Evolutionary conservation across 2,797 vertebrate genomes (phyloP).

Genomic region (Simalia tracyae): DNA sequence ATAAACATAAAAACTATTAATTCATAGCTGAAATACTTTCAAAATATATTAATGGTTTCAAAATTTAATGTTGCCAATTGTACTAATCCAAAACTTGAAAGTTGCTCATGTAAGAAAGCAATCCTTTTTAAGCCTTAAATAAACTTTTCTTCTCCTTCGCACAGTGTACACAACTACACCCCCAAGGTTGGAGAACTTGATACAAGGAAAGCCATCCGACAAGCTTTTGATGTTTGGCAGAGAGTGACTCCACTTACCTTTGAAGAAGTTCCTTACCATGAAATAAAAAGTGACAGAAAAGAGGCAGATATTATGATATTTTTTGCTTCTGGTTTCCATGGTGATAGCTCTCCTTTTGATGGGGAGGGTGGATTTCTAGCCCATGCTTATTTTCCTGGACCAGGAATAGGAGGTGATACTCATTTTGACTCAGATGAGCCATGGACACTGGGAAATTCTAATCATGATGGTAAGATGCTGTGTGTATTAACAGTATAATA

Average conservation of each 20-base stretch:
- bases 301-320: conserved; percentile 99
- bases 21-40: not conserved
- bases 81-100: not conserved
- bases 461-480: conserved; percentile 86
- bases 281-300: conserved; percentile 94
- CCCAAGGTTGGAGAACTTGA: conserved; percentile 96
- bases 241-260: conserved; percentile 94
- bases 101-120: not conserved
- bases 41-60: not conserved
- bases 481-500: not conserved
- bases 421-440: conserved; percentile 98
- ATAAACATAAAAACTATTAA: not conserved
- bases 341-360: conserved; percentile 96
- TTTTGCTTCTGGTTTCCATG: conserved; percentile 98
- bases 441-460: conserved; percentile 94
- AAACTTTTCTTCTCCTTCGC: conserved; percentile 46
- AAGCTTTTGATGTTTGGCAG: conserved; percentile 98
- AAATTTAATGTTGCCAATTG: not conserved
- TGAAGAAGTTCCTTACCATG: conserved; percentile 91
- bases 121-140: conserved; percentile 3
- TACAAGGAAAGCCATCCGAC: conserved; percentile 91
- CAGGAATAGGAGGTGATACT: conserved; percentile 96
- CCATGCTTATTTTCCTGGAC: conserved; percentile 96
- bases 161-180: conserved; percentile 96
- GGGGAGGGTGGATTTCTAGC: conserved; percentile 97